phyloP scores from a whole-genome alignment of 2,113 vertebrate genomes.

The Hippocampus mohnikei region DNA sequence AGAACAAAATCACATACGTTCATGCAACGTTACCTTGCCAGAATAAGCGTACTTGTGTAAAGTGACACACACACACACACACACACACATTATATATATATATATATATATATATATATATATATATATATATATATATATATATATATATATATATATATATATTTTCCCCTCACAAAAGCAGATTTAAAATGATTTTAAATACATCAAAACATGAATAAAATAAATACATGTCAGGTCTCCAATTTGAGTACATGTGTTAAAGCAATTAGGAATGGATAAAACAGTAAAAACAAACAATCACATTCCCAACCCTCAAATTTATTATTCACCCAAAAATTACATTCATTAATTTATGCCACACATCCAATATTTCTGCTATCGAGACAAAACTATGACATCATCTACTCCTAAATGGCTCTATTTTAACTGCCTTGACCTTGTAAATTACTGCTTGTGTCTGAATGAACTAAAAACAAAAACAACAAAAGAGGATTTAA shows the following conservation, averaged over 20 bases:
- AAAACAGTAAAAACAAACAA: not conserved
- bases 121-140: not conserved
- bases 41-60: conserved; percentile 12
- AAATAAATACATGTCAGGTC: not conserved
- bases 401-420: not conserved
- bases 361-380: not conserved
- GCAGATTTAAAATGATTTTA: not conserved
- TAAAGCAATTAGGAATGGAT: conserved; percentile 20
- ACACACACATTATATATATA: not conserved
- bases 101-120: not conserved
- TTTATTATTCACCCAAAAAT: not conserved
- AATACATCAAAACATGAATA: conserved; percentile 1
- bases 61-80: not conserved
- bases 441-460: not conserved
- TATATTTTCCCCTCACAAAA: conserved; percentile 1
- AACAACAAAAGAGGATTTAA: not conserved
- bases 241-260: not conserved
- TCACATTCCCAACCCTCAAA: not conserved
- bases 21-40: conserved; percentile 28
- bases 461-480: not conserved
- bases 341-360: not conserved
- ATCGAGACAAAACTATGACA: not conserved
- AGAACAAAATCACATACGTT: conserved; percentile 17
- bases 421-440: not conserved
- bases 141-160: not conserved